phyloP scores from a whole-genome alignment of 2,888 invertebrate species.

The Chrysotoxum bicinctum region DNA sequence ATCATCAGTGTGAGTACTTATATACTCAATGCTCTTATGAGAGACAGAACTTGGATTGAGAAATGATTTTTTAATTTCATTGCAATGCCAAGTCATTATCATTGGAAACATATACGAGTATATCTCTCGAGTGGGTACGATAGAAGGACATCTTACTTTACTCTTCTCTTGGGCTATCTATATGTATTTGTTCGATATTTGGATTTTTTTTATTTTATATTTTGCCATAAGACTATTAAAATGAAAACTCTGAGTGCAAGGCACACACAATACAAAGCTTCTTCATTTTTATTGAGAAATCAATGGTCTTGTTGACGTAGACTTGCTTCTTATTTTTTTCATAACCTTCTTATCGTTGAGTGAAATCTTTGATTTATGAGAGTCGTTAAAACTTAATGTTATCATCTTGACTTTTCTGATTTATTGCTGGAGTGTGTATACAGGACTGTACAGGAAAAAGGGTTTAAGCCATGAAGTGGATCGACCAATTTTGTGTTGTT shows the following conservation, averaged over 20 bases:
- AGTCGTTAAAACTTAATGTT: slow-evolving; percentile 62
- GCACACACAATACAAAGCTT: background rate
- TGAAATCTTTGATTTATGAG: slow-evolving; percentile 65
- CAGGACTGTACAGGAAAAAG: background rate
- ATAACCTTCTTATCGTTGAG: slow-evolving; percentile 36
- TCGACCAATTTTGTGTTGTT: background rate
- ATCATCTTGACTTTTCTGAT: slow-evolving; percentile 50
- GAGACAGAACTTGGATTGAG: background rate
- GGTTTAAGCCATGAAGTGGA: slow-evolving; percentile 17
- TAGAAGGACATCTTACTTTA: background rate
- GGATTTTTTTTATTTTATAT: background rate
- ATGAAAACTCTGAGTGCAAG: background rate
- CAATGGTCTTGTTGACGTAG: slow-evolving; percentile 25
- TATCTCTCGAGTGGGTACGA: background rate
- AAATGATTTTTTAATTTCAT: background rate
- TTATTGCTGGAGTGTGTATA: slow-evolving; percentile 24
- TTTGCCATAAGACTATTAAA: background rate
- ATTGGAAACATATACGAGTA: no score
- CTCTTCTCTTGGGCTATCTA: background rate
- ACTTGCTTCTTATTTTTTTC: background rate
- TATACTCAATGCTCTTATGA: background rate
- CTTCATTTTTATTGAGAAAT: slow-evolving; percentile 18
- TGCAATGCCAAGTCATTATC: background rate
- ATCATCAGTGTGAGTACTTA: background rate
- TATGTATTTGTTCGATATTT: background rate